Base-by-base conservation (phyloP, 2,797 vertebrate genomes). In the Petrocephalus sullivani region DNA sequence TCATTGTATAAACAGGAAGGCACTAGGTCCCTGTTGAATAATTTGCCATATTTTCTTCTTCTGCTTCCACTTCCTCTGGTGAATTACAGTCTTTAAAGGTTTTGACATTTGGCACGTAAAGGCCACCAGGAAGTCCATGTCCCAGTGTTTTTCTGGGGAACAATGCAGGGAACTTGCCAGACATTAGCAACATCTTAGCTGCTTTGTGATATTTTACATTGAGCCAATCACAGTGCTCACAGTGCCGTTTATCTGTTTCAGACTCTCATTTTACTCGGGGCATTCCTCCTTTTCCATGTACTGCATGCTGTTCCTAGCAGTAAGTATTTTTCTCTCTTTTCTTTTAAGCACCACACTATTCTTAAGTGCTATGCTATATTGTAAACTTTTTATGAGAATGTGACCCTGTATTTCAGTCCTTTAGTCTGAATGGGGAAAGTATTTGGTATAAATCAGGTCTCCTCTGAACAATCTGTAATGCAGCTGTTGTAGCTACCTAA, bases 201-300 rank as follows among this genome's bases (percentile, higher is more conserved):
- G 64, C 64, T 71, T 71, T 37, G 28, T 71, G 64, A 37, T 71
- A 28, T 82, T 19, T 87, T 49, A 53, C 37, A 49, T 88, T 86
- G 12, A 86, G 1, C 64, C 64, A 85, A 75, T 51, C 64, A 53
- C 60, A 51, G 46, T 21, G 7, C 82, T 67, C 28, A 53, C 51
- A 21, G 2, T 49, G 10, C 88, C 0, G 90, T 1, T 94, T 93
- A 60, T 91, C 6, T 87, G 60, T 89, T 93, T 87, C 92, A 99
- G 98, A 92, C 88, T 99, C 0, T 99, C 98, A 1, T 99, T 99
- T 95, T 99, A 99, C 92, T 99, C 98, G 0, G 98, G 98, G 60
- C 98, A 99, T 94, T 97, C 98, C 21, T 99, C 98, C 0, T 99
- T 99, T 92, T 99, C 98, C 92, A 99, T 99, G 98, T 99, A 99